Conservation (phyloP, 2,888 invertebrate genomes). For the Timema cristinae region DNA sequence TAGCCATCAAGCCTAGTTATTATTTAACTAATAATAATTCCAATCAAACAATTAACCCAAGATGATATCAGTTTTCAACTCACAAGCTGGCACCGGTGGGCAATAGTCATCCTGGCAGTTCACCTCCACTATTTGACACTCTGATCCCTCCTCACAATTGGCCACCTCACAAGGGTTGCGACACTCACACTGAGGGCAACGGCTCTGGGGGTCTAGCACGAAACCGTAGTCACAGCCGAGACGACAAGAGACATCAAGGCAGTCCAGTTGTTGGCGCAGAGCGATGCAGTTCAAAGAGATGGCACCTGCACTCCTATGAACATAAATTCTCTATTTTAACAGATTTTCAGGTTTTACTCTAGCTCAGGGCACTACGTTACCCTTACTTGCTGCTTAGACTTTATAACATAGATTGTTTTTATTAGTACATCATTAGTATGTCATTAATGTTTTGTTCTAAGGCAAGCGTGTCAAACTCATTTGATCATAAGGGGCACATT, state of each 20-base stretch:
- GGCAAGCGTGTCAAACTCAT: no score
- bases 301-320: no score
- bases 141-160: slow-evolving; percentile 60
- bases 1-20: no score
- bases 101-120: slow-evolving; percentile 82
- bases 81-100: slow-evolving; percentile 78
- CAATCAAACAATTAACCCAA: no score
- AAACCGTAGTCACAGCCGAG: slow-evolving; percentile 84
- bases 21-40: no score
- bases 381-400: neutral
- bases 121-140: slow-evolving; percentile 78
- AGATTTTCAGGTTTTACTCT: no score
- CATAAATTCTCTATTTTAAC: no score
- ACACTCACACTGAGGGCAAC: slow-evolving; percentile 77
- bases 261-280: slow-evolving; percentile 59
- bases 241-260: slow-evolving; percentile 71
- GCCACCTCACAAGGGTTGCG: slow-evolving; percentile 74
- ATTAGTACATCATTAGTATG: neutral
- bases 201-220: slow-evolving; percentile 60
- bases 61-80: slow-evolving; percentile 38
- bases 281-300: slow-evolving; percentile 31
- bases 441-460: no score
- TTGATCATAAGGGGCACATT: no score
- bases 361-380: no score
- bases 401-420: neutral